A percentile compares a stretch with the other conserved stretches of the same genome.
Conservation (phyloP, 2,888 invertebrate species). For the Pseudolycoriella hygida region DNA sequence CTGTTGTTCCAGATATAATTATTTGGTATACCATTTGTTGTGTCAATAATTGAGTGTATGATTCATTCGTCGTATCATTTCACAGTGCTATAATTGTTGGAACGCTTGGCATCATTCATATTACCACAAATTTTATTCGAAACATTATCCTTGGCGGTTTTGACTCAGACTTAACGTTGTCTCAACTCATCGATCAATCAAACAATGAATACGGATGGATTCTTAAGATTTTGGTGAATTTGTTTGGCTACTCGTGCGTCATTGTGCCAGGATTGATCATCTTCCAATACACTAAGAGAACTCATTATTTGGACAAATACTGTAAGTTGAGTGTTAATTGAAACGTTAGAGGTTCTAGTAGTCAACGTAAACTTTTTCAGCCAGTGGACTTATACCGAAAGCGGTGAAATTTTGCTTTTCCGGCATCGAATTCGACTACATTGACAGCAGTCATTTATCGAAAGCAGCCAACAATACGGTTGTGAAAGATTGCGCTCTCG, state of each 20-base stretch:
- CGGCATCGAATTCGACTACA: slow-evolving; percentile 29
- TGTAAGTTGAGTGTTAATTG: slow-evolving; percentile 30
- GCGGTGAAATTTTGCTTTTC: slow-evolving; percentile 25
- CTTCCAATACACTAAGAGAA: slow-evolving; percentile 60
- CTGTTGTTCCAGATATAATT: background rate
- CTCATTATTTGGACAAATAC: slow-evolving; percentile 62
- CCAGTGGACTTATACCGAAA: slow-evolving; percentile 19
- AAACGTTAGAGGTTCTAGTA: too few species aligned
- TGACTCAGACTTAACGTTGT: slow-evolving; percentile 21
- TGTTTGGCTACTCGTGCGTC: slow-evolving; percentile 76
- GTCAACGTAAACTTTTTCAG: slow-evolving; percentile 2
- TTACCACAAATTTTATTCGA: slow-evolving; percentile 24
- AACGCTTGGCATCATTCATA: slow-evolving; percentile 23
- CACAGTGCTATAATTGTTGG: slow-evolving; percentile 19
- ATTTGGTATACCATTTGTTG: background rate
- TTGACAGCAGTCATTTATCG: slow-evolving; percentile 27
- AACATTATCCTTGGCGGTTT: slow-evolving; percentile 18
- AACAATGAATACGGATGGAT: slow-evolving; percentile 51
- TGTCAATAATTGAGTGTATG: background rate
- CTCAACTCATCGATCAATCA: slow-evolving; percentile 29
- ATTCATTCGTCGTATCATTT: slow-evolving; percentile 4
- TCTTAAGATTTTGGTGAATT: slow-evolving; percentile 56
- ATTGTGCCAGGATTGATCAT: slow-evolving; percentile 70
- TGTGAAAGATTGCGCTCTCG: slow-evolving; percentile 37
- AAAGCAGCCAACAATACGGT: slow-evolving; percentile 28